These are phyloP conservation scores for Anseranas semipalmata DNA, from an alignment of 2,113 vertebrate genomes.

Conservation along the genomic window DNA sequence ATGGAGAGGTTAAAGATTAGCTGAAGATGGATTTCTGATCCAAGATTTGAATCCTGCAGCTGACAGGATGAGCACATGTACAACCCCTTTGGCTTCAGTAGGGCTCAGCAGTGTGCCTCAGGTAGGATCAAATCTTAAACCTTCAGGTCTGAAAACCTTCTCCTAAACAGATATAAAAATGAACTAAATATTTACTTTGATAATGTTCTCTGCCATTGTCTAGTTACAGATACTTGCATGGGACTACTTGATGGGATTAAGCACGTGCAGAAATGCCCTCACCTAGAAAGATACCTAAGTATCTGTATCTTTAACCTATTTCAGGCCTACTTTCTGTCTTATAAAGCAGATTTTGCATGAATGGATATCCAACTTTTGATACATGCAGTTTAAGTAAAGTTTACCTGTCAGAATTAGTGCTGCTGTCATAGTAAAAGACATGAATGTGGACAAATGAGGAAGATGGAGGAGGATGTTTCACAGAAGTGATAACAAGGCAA, in stretches of 20 bases:
- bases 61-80: not conserved
- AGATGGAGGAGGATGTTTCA: not conserved
- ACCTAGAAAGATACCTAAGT: not conserved
- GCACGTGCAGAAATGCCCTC: not conserved
- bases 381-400: not conserved
- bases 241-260: not conserved
- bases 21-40: not conserved
- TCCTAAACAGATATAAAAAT: not conserved
- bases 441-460: not conserved
- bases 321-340: not conserved
- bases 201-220: not conserved
- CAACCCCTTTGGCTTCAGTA: not conserved
- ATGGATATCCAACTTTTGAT: not conserved
- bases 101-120: not conserved
- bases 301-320: not conserved
- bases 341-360: not conserved
- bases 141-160: not conserved
- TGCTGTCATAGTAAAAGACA: not conserved
- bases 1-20: not conserved
- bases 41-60: not conserved
- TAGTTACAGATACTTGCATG: not conserved
- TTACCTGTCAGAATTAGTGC: not conserved
- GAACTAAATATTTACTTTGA: not conserved
- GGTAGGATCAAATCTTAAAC: not conserved
- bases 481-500: not conserved